Conservation (phyloP, 2,113 vertebrate genomes). For the Mus musculus region DNA sequence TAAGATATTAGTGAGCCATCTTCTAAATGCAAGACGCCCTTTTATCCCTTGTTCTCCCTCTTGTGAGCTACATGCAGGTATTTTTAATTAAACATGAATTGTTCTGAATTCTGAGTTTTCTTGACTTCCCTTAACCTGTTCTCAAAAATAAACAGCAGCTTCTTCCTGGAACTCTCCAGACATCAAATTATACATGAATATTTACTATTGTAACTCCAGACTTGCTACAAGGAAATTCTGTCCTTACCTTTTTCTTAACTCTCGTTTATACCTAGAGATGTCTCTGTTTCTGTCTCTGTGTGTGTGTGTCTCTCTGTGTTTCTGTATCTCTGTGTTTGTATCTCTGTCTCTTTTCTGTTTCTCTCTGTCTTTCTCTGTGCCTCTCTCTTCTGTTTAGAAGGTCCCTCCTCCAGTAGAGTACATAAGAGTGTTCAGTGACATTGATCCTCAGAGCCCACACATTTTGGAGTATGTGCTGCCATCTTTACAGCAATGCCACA, state of each 20-base stretch:
- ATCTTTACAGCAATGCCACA: neutral
- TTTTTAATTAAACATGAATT: neutral
- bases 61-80: neutral
- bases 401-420: accelerated
- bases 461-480: no score
- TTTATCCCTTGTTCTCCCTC: neutral
- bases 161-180: neutral
- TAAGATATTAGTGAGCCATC: neutral
- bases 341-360: neutral
- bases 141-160: neutral
- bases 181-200: neutral
- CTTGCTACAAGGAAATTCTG: neutral
- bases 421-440: accelerated
- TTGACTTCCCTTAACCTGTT: neutral
- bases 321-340: neutral
- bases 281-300: neutral
- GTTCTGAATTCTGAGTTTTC: slow-evolving; percentile 22
- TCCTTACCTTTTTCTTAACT: neutral
- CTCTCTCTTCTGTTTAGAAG: neutral
- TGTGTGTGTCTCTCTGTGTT: neutral
- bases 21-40: neutral
- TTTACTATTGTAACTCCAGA: neutral
- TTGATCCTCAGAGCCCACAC: neutral
- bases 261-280: neutral
- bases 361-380: neutral